Evolutionary conservation across 2,113 vertebrate genomes (phyloP), one percentile per base, ranked within the genome.

Genomic region (Semnornis frantzii): DNA sequence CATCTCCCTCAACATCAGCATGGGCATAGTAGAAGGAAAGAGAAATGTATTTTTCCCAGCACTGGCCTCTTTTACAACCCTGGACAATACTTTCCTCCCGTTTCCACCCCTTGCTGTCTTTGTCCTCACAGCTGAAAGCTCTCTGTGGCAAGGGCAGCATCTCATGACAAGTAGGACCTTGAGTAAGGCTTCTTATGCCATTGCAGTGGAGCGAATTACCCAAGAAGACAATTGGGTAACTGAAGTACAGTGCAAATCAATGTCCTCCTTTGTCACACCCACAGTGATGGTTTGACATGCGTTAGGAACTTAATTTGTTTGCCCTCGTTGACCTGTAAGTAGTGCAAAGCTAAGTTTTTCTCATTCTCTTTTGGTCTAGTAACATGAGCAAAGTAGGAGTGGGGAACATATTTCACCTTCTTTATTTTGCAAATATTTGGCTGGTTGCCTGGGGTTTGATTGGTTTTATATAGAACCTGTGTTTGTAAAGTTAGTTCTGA

Each of bases 1-100:
- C 1, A 1, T 34, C 65, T 84, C 25, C 44, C 58, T 75, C 66
- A 69, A 9, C 0, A 0, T 4, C 33, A 44, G 14, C 25, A 64
- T 10, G n/a, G 42, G 14, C 50, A 62, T 27, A 44, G 18, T 1
- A 81, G 18, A 34, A 72, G 21, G 33, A 92, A 33, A 55, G 9
- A 65, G 14, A 71, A 94, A 71, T 25, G 1, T 3, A 24, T 0
- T 80, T 85, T 85, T 83, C 66, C 69, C 58, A 77, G 24, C 46
- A 52, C 25, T 85, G 57, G 10, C 13, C 30, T 83, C 31, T 64
- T 90, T 83, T 48, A 71, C 68, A 20, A 92, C 13, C 3, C 8
- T 75, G 15, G n/a, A 59, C 34, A 62, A 46, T 15, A 74, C 8
- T 65, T 83, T 88, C n/a, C 13, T 10, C 21, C 25, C 58, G 12